Conservation (phyloP, 2,888 invertebrate species). For the Xanthia togata region DNA sequence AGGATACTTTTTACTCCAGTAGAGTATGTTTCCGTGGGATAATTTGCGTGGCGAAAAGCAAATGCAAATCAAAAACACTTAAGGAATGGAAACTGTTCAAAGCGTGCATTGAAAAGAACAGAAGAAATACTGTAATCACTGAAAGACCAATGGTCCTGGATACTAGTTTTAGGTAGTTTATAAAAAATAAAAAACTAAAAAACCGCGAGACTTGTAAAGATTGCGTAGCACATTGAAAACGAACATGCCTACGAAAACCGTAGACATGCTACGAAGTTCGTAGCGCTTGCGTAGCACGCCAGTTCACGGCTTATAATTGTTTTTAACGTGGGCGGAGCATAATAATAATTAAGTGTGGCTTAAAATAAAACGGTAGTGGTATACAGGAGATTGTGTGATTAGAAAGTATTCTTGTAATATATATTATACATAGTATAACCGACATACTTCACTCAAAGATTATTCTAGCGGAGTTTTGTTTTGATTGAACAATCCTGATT, state of each 20-base stretch:
- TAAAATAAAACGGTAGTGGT: too few relatives aligned
- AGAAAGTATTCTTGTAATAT: neutral
- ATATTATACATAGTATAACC: too few relatives aligned
- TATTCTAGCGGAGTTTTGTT: neutral
- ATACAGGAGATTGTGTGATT: neutral
- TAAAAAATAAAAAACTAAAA: neutral
- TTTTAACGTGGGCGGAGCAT: neutral
- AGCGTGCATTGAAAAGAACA: neutral
- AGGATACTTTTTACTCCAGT: too few relatives aligned
- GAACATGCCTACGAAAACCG: neutral
- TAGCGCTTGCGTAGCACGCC: slow-evolving; percentile 29
- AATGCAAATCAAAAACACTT: too few relatives aligned
- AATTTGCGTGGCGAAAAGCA: too few relatives aligned
- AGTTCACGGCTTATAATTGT: neutral
- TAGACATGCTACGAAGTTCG: slow-evolving; percentile 47
- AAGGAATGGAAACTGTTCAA: neutral
- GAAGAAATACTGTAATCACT: neutral
- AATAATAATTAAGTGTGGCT: neutral
- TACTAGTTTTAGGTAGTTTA: neutral
- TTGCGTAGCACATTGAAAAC: slow-evolving; percentile 2
- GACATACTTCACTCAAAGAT: too few relatives aligned
- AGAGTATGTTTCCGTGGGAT: too few relatives aligned
- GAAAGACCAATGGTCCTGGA: neutral
- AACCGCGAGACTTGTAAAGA: fast-evolving
- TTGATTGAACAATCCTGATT: neutral